Conservation (phyloP, 2,888 invertebrate species). For the Noctua pronuba region DNA sequence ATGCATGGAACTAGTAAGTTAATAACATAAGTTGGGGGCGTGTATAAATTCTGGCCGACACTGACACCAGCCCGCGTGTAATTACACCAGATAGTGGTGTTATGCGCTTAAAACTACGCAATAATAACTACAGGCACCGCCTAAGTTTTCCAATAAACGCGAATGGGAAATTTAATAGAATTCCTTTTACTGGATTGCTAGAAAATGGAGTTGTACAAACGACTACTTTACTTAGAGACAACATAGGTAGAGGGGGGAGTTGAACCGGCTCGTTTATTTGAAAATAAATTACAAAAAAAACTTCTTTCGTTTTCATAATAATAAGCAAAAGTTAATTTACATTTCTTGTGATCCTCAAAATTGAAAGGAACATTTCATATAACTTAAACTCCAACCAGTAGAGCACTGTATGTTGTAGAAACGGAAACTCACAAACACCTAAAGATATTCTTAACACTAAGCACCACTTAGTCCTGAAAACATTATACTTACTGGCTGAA, state of each 20-base stretch:
- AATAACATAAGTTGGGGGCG: slow-evolving; percentile 84
- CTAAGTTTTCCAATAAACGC: slow-evolving; percentile 63
- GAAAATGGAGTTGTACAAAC: slow-evolving; percentile 23
- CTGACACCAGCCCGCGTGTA: slow-evolving; percentile 74
- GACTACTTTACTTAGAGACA: slow-evolving; percentile 22
- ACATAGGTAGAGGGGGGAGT: neutral
- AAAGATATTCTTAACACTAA: slow-evolving; percentile 50
- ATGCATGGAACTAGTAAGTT: slow-evolving; percentile 80
- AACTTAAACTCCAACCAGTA: neutral
- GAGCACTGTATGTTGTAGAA: neutral
- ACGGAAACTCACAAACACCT: slow-evolving; percentile 7
- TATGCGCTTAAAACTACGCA: slow-evolving; percentile 73
- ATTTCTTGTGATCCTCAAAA: neutral
- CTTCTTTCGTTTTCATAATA: neutral
- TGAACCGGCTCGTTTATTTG: slow-evolving; percentile 3
- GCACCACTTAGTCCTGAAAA: slow-evolving; percentile 67
- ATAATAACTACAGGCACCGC: slow-evolving; percentile 57
- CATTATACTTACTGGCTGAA: slow-evolving; percentile 75
- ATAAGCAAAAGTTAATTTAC: neutral
- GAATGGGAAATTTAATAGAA: slow-evolving; percentile 57
- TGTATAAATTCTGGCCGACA: slow-evolving; percentile 81
- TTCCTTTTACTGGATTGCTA: slow-evolving; percentile 51
- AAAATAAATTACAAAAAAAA: slow-evolving; percentile 8
- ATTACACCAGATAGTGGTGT: slow-evolving; percentile 85
- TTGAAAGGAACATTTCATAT: neutral